phyloP scores from a whole-genome alignment of 2,113 vertebrate genomes.

The Heterocephalus glaber region DNA sequence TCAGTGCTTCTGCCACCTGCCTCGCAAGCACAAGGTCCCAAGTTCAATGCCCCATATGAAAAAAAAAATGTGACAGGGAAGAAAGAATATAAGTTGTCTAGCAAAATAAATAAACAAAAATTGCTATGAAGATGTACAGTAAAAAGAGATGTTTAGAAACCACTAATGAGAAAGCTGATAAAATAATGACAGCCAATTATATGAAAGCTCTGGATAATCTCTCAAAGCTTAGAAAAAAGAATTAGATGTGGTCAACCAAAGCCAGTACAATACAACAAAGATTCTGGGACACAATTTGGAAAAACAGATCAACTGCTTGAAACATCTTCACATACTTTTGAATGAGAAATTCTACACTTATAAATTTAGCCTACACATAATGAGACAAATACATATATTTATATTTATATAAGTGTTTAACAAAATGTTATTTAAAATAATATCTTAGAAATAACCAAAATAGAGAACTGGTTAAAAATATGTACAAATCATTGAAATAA shows the following conservation, averaged over 20 bases:
- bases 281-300: neutral
- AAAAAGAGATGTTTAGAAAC: conserved; percentile 37
- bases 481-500: conserved; percentile 32
- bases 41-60: too few species aligned
- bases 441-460: conserved; percentile 22
- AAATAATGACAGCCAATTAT: neutral
- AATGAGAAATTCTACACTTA: conserved; percentile 15
- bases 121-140: neutral
- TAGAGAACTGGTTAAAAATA: neutral
- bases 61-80: conserved; percentile 27
- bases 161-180: neutral
- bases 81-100: neutral
- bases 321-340: neutral
- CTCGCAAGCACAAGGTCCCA: too few species aligned
- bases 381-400: neutral
- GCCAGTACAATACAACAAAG: neutral
- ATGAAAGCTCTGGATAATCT: neutral
- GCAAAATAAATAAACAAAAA: neutral
- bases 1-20: too few species aligned
- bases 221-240: neutral
- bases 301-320: neutral
- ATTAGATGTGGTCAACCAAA: neutral
- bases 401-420: neutral
- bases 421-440: conserved; percentile 17
- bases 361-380: neutral